Evolutionary conservation across 2,888 invertebrate genomes (phyloP), one percentile per base, ranked within the genome.

Genomic region (Didymodactylos carnosus): DNA sequence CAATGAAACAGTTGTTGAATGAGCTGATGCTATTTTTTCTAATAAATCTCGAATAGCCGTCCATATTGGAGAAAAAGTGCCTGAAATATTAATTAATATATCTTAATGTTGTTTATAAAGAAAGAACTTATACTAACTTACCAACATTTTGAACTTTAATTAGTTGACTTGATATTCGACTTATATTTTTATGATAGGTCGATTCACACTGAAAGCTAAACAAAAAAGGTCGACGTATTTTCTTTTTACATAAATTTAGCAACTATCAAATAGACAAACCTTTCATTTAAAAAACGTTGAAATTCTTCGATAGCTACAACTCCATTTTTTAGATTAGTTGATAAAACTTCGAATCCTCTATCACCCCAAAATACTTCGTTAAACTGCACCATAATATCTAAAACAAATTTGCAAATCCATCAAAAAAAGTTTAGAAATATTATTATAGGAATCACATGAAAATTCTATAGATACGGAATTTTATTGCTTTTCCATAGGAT

Each of bases 31-130:
- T 8, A 71, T 46, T 51, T 62, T 71, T 23, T 74, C 74, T 7
- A 62, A 46, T 14, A 71, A 19, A 13, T 74, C 74, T 7, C 71
- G 40, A 19, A 74, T n/a, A 27, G 71, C 39, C n/a, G 51, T 41
- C 74, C 74, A 74, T 46, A 69, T 43, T 11, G 74, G 74, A 29
- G 51, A 29, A 16, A 74, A 74, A 19, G 74, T 53, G n/a, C n/a
- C n/a, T n/a, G n/a, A n/a, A n/a, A n/a, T n/a, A n/a, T n/a, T n/a
- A n/a, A n/a, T n/a, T n/a, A n/a, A n/a, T n/a, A n/a, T n/a, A n/a
- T n/a, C n/a, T n/a, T n/a, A n/a, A n/a, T n/a, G n/a, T n/a, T n/a
- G n/a, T n/a, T n/a, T n/a, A n/a, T n/a, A n/a, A n/a, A n/a, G n/a
- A n/a, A n/a, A n/a, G n/a, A n/a, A n/a, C n/a, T n/a, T n/a, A n/a